A percentile compares a stretch with the other conserved stretches of the same genome.
Conservation (phyloP, 2,888 invertebrate genomes). For the Phalera bucephala region DNA sequence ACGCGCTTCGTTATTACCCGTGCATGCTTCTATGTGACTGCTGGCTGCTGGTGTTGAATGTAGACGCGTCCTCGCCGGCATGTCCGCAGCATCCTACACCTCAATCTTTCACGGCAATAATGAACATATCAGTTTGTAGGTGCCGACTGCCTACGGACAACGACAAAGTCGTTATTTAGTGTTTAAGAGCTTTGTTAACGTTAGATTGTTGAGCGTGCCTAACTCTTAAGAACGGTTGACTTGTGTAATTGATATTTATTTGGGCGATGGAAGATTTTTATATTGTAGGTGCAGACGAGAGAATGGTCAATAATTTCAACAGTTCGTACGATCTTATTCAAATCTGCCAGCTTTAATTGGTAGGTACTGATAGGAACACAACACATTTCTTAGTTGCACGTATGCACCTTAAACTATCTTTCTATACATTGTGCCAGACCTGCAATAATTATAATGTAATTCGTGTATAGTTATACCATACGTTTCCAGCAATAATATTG, state of each 20-base stretch:
- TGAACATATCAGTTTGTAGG: constrained; percentile 71
- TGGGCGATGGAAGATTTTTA: neutral
- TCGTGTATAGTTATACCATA: neutral
- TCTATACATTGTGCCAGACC: neutral
- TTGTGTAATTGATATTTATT: constrained; percentile 4
- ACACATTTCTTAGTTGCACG: constrained; percentile 3
- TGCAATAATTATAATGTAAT: neutral
- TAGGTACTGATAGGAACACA: constrained; percentile 4
- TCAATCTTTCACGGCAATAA: constrained; percentile 61
- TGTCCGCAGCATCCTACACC: constrained; percentile 48
- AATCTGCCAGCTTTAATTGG: too few species aligned
- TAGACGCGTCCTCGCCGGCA: constrained; percentile 60
- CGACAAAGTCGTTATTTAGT: constrained; percentile 68
- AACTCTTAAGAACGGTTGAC: constrained; percentile 25
- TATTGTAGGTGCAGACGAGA: neutral
- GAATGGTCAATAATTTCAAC: neutral
- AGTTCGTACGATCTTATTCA: too few species aligned
- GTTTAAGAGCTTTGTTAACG: constrained; percentile 46
- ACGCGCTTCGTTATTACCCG: constrained; percentile 26
- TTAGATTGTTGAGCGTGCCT: constrained; percentile 48
- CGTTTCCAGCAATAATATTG: neutral
- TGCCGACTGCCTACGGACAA: constrained; percentile 44
- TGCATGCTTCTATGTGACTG: constrained; percentile 45
- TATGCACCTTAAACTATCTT: constrained; percentile 5
- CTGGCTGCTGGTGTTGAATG: constrained; percentile 51